Base-by-base conservation (phyloP, 2,113 vertebrate species). In the Gorsachius goisagi region DNA sequence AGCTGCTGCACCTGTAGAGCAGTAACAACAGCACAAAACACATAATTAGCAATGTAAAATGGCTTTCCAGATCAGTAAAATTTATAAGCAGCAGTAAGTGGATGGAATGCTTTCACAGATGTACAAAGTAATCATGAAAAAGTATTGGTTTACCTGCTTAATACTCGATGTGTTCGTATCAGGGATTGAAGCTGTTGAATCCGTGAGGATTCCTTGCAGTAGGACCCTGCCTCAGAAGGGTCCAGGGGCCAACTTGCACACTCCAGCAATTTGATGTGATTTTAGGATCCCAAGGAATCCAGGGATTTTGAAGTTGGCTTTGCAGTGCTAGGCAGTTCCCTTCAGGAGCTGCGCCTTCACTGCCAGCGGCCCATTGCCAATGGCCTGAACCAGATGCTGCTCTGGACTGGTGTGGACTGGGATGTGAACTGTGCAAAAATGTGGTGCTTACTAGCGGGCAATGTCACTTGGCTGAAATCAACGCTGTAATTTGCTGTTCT, bases 1-100 rank as follows among this genome's bases (percentile, higher is more conserved):
- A 92, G 95, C 96, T 58, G 97, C 96, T 63, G 97, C 89, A 92
- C 97, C 98, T 98, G 59, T 93, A 94, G 84, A 86, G 94, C 96
- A 78, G 69, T 63, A 93, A 69, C 39, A 92, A 15, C 72, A 71
- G 2, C 74, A 90, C 50, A 35, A 39, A 35, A 66, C 15, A 68
- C 41, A 67, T 17, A 71, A 39, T 3, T 3, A 72, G 24, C 26
- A 26, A 20, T 18, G 53, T 85, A 50, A 85, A 93, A 89, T 27
- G 19, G 37, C 41, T 71, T 88, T 85, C 71, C 60, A 62, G 49
- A 11, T 33, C 41, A 21, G 63, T 35, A 60, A 50, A 26, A 26
- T 39, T 64, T 89, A n/a, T 68, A 60, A 90, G 84, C 64, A 82
- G 60, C 33, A 77, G 15, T 35, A 74, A 85, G 44, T 12, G 49